Evolutionary conservation across 2,797 vertebrate genomes (phyloP), one percentile per base, ranked within the genome.

Genomic region (Oophaga sylvatica): DNA sequence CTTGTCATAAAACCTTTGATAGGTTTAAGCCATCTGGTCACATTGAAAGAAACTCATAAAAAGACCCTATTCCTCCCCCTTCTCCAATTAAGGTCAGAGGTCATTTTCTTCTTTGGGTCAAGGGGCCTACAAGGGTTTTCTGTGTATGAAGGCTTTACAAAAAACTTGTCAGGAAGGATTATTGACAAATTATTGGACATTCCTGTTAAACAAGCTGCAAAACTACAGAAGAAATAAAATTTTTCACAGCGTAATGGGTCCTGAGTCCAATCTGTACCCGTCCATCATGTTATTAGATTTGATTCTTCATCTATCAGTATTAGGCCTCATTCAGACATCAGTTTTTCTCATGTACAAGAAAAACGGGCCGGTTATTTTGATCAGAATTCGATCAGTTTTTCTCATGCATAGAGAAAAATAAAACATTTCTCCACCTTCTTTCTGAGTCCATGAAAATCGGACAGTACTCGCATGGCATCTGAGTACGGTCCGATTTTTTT

Each of bases 1-100:
- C 97, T 96, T 95, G 97, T 97, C 97, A 97, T 98, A 98, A 99
- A 99, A 96, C 92, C 93, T 98, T 97, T 99, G 97, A 99, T 99
- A 99, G 97, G 96, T 97, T 97, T 96, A 95, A 77, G 97, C 98
- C 98, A 99, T 99, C 98, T 99, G 98, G 97, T 95, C 94, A 91
- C 93, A 96, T 96, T 93, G 94, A 93, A 96, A 97, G 95, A 96
- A 96, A 94, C 95, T 96, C 96, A 97, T 97, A 97, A 97, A 97
- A 97, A 94, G 96, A 96, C 96, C 79, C 87, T 78, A 53, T 71
- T 82, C 83, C 80, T 78, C 70, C 31, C 75, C 83, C 80, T 78
- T 80, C 57, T 80, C 76, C 96, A 93, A 96, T 95, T 95, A 96
- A 97, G 98, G 97, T 98, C 94, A 98, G 94, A 95, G 98, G 97